A percentile compares a stretch with the other conserved stretches of the same genome.
Evolutionary conservation across 2,113 vertebrate genomes (phyloP).

Genomic region (Lepisosteus oculatus): DNA sequence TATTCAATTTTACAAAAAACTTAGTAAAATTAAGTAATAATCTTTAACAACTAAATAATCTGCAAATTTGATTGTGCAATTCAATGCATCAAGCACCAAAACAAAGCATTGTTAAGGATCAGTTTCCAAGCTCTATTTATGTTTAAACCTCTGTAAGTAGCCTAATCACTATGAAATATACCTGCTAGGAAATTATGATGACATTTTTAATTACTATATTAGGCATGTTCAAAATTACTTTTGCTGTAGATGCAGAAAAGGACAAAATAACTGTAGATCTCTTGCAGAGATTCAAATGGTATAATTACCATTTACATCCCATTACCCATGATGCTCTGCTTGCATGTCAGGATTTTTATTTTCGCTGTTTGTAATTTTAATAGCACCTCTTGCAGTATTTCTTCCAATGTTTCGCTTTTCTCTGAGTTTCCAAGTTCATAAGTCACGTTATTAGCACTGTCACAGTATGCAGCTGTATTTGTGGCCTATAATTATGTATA

Average conservation of each 20-base stretch:
- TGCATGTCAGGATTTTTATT: neutral
- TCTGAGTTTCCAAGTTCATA: neutral
- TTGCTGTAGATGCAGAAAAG: conserved; percentile 23
- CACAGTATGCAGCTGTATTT: conserved; percentile 24
- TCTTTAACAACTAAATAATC: neutral
- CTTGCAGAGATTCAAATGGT: conserved; percentile 23
- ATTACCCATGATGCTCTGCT: conserved; percentile 9
- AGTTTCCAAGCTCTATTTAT: neutral
- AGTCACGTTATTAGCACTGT: conserved; percentile 24
- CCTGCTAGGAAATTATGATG: conserved; percentile 24
- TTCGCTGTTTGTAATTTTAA: neutral
- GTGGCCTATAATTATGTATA: conserved; percentile 44
- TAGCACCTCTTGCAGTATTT: conserved; percentile 20
- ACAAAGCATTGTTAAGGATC: neutral
- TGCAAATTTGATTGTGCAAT: neutral
- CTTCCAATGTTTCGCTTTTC: conserved; percentile 5
- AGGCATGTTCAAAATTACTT: conserved; percentile 27
- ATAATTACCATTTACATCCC: conserved; percentile 16
- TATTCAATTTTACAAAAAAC: too few species aligned
- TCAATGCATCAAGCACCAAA: neutral
- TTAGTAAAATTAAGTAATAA: neutral
- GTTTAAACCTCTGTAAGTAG: neutral
- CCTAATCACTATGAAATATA: neutral
- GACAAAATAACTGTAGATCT: conserved; percentile 21
- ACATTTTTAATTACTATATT: conserved; percentile 31